These are phyloP conservation scores for Fragum whitleyi DNA, from an alignment of 2,888 invertebrate species.

Conservation along the genomic window DNA sequence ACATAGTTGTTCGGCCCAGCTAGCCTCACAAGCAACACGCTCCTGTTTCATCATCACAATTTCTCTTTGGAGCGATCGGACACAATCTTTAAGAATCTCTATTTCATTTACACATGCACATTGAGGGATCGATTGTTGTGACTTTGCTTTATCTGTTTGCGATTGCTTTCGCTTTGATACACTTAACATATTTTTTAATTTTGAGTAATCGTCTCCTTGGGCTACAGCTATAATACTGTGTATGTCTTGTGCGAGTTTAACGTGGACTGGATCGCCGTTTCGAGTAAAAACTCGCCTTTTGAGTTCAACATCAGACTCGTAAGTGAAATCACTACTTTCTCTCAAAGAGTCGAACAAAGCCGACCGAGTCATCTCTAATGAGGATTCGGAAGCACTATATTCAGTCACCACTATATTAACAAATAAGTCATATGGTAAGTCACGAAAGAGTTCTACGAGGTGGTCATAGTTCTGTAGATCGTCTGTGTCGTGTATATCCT, in stretches of 20 bases:
- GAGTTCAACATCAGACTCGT: not conserved
- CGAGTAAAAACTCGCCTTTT: slow-evolving; percentile 23
- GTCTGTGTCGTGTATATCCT: not conserved
- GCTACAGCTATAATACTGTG: not conserved
- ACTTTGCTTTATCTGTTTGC: no score
- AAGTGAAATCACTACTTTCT: slow-evolving; percentile 23
- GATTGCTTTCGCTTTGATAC: no score
- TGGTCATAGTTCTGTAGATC: not conserved
- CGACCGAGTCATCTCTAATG: not conserved
- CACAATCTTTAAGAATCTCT: no score
- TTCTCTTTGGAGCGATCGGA: no score
- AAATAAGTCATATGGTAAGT: slow-evolving; percentile 17
- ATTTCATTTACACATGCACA: no score
- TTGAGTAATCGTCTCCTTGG: slow-evolving; percentile 4
- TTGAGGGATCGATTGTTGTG: no score
- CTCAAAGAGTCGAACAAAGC: slow-evolving; percentile 4
- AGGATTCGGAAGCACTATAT: slow-evolving; percentile 14
- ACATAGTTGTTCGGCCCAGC: no score
- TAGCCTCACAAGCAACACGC: no score
- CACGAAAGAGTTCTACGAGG: slow-evolving; percentile 4
- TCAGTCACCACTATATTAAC: not conserved
- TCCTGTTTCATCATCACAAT: no score
- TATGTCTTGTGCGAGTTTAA: slow-evolving; percentile 23
- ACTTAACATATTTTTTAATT: slow-evolving; percentile 7
- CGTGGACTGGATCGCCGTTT: slow-evolving; percentile 10